Evolutionary conservation across 2,888 invertebrate species (phyloP).

Genomic region (Chalcosyrphus nemorum): DNA sequence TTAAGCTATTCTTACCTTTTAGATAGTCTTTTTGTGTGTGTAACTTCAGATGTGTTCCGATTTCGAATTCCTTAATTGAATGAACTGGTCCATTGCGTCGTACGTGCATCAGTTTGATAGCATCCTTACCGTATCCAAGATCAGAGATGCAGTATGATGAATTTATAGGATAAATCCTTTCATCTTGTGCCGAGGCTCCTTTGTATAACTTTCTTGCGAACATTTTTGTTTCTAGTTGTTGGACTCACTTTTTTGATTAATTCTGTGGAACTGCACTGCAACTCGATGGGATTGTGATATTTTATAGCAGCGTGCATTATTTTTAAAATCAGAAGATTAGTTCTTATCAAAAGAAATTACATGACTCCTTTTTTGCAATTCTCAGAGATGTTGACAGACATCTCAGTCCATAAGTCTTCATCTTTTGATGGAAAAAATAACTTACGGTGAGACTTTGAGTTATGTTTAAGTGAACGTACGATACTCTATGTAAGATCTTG

Average conservation of each 20-base stretch:
- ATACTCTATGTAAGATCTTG: neutral
- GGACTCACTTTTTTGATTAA: slow-evolving; percentile 25
- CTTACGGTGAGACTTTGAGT: neutral
- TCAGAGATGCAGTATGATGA: slow-evolving; percentile 78
- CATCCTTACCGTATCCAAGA: slow-evolving; percentile 86
- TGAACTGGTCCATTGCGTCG: slow-evolving; percentile 86
- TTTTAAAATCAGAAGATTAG: slow-evolving; percentile 28
- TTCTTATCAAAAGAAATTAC: slow-evolving; percentile 46
- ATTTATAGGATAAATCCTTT: neutral
- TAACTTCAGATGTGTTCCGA: slow-evolving; percentile 87
- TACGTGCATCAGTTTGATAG: slow-evolving; percentile 89
- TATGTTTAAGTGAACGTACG: neutral
- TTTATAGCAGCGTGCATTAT: slow-evolving; percentile 51
- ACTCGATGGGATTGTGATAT: neutral
- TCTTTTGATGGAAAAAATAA: neutral
- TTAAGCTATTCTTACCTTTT: slow-evolving; percentile 81
- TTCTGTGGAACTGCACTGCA: slow-evolving; percentile 17
- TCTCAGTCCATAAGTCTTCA: neutral
- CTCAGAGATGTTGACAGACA: slow-evolving; percentile 27
- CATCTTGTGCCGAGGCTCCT: neutral
- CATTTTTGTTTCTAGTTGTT: slow-evolving; percentile 17
- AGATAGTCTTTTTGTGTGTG: slow-evolving; percentile 88
- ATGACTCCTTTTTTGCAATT: slow-evolving; percentile 30
- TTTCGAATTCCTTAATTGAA: slow-evolving; percentile 89
- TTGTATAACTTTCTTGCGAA: slow-evolving; percentile 51